phyloP scores from a whole-genome alignment of 2,113 vertebrate genomes.

The Ceuthmochares aereus region DNA sequence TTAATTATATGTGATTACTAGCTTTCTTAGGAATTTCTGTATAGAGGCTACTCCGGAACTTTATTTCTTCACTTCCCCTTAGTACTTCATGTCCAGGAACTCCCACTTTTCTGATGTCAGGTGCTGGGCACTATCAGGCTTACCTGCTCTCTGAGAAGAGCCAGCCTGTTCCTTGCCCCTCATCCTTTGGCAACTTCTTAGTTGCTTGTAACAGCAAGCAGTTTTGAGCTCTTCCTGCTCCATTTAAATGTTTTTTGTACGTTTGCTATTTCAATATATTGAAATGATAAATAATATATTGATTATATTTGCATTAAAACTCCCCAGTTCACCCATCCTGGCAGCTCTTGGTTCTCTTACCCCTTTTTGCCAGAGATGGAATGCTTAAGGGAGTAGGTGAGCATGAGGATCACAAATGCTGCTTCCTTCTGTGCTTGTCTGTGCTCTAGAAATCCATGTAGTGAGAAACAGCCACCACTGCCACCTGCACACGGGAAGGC shows the following conservation, averaged over 20 bases:
- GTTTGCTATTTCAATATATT: not conserved
- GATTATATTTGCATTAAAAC: not conserved
- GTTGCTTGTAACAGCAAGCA: not conserved
- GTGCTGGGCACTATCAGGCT: not conserved
- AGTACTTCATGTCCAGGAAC: not conserved
- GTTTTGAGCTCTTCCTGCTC: not conserved
- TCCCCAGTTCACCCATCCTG: not conserved
- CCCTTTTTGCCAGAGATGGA: not conserved
- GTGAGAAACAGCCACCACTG: not conserved
- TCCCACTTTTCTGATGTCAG: not conserved
- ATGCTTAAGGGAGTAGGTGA: not conserved
- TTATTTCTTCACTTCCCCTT: not conserved
- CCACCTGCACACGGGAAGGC: not conserved
- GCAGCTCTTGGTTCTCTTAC: not conserved
- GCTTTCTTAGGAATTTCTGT: not conserved
- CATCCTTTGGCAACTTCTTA: not conserved
- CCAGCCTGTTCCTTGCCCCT: not conserved
- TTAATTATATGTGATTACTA: not conserved
- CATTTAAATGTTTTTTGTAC: not conserved
- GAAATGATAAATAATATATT: too few species aligned
- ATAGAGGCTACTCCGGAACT: not conserved
- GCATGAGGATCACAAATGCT: not conserved
- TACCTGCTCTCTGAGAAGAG: not conserved
- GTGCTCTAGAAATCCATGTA: accelerated
- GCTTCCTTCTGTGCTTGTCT: not conserved